Base-by-base conservation (phyloP, 2,888 invertebrate species). In the Drosophila buzzatii region DNA sequence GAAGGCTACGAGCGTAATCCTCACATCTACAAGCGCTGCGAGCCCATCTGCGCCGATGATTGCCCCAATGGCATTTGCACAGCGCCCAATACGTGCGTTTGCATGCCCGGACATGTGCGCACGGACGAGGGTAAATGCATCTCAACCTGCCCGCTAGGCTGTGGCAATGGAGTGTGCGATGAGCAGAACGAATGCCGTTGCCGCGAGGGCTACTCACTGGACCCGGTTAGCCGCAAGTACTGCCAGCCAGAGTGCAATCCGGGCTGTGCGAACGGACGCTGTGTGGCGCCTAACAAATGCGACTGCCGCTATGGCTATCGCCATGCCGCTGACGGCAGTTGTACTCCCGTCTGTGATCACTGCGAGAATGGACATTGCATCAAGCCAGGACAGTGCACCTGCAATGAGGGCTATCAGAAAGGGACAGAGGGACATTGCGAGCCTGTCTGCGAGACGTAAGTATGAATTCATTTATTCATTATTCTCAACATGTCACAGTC, bases 101-200 rank as follows among this genome's bases (percentile, higher is more conserved):
- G 94, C 73, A 85, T 92, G 12, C 79, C 90, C 1, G 94, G 94
- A 3, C 94, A 93, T 75, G 85, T 92, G 1, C 81, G 91, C 3
- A 91, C 87, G 39, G 65, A 75, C 16, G 90, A 90, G 45, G 87
- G 85, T 3, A 90, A 94, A 78, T 96, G 96, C 82, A 93, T 95
- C 3, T 93, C 96, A 1, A 95, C 95, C 0, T 96, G 96, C 70
- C 96, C 96, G 0, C 94, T 95, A 18, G 95, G 96, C 4, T 96
- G 96, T 76, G 94, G 95, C 66, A 95, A 96, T 79, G 92, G 92
- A 0, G 63, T 83, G 0, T 93, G 93, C 69, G 83, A 90, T 45
- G 90, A 91, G 0, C 70, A 87, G 23, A 92, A 92, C 64, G 82
- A 89, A 18, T 90, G 91, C 61, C 78, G 78, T 23, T 93, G 93